Base-by-base conservation (phyloP, 1,140 invertebrate species). In the Bathynomus jamesi region DNA sequence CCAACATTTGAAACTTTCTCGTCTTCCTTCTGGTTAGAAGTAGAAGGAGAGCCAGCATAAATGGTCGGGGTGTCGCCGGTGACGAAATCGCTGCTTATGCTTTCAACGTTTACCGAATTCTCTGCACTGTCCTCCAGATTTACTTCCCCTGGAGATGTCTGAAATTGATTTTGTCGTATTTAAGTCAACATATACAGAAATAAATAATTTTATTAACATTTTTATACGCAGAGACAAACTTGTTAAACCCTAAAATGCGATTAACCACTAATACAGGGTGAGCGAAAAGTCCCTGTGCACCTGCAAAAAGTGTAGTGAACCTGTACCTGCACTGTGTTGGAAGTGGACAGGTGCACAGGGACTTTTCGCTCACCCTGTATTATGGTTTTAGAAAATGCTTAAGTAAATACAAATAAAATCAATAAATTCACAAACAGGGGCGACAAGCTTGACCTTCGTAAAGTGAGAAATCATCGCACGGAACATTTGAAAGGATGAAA, bases 61-160 rank as follows among this genome's bases (percentile, higher is more conserved):
- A 78, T 78, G 17, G 78, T 78, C 10, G 78, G 78, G 0, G 78
- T 78, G 66, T 78, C 76, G 2, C 78, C 78, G 13, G 77, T 31
- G 8, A 73, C 67, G 0, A 65, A 30, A 25, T 63, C 53, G 66
- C 63, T 73, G 63, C 72, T 67, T 3, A 69, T 29, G 24, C 28
- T 29, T 21, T 53, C 46, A 13, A 53, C 46, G 11, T 21, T 21
- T 21, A 21, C 46, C 46, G 21, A 11, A 21, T 13, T 53, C 11
- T 21, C 21, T 21, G 46, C 46, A 53, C 46, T 53, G 46, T 53
- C 46, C 11, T 21, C 46, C 46, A 11, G 46, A 13, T 53, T 53
- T 21, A 53, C 46, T 21, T 21, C 11, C 46, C 46, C 11, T 13
- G 46, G 46, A 21, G 46, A 53, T 13, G 46, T 21, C 46, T 13